A percentile compares a stretch with the other conserved stretches of the same genome.
Evolutionary conservation across 2,888 invertebrate genomes (phyloP).

Genomic region (Meandrusa payeni): DNA sequence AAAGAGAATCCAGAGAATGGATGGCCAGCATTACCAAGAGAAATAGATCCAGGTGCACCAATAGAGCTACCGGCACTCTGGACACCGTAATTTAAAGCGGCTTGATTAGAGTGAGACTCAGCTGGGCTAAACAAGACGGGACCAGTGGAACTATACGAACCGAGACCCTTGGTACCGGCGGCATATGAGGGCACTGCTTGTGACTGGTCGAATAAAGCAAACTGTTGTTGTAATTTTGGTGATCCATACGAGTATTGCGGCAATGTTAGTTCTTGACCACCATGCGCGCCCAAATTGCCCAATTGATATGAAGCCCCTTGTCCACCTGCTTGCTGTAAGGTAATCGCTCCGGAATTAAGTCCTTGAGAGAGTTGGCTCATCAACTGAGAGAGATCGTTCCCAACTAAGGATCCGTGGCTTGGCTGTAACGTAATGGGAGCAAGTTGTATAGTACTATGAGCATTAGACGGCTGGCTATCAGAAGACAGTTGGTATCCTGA

Average conservation of each 20-base stretch:
- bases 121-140: slow-evolving; percentile 66
- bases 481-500: slow-evolving; percentile 47
- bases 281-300: slow-evolving; percentile 43
- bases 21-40: slow-evolving; percentile 39
- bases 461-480: slow-evolving; percentile 51
- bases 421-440: slow-evolving; percentile 63
- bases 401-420: slow-evolving; percentile 46
- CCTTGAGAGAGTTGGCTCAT: slow-evolving; percentile 68
- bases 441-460: slow-evolving; percentile 56
- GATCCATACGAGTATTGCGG: slow-evolving; percentile 53
- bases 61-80: slow-evolving; percentile 45
- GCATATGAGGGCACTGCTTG: slow-evolving; percentile 59
- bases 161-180: slow-evolving; percentile 64
- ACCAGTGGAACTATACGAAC: slow-evolving; percentile 65
- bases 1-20: slow-evolving; percentile 38
- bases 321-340: slow-evolving; percentile 50
- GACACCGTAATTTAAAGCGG: slow-evolving; percentile 42
- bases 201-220: slow-evolving; percentile 48
- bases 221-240: slow-evolving; percentile 53
- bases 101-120: slow-evolving; percentile 44
- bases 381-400: slow-evolving; percentile 59
- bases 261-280: slow-evolving; percentile 48
- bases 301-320: slow-evolving; percentile 53
- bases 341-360: slow-evolving; percentile 56
- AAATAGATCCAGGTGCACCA: slow-evolving; percentile 36